phyloP scores from a whole-genome alignment of 2,113 vertebrate genomes.

The Cromileptes altivelis region DNA sequence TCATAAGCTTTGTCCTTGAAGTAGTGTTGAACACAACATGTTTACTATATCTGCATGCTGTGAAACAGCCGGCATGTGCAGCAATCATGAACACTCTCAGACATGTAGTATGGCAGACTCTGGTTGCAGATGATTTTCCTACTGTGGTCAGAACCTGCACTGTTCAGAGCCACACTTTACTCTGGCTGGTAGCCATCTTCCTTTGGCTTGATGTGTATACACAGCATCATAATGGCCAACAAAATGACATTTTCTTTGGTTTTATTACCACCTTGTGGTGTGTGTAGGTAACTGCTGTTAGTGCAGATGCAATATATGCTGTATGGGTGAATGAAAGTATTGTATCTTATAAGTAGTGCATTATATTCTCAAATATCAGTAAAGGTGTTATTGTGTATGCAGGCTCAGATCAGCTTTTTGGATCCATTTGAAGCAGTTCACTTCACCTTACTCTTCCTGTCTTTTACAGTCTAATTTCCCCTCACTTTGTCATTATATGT shows the following conservation, averaged over 20 bases:
- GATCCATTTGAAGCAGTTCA: too few relatives aligned
- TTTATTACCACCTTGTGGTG: slow-evolving; percentile 70
- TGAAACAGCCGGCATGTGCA: neutral
- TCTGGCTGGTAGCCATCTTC: slow-evolving; percentile 43
- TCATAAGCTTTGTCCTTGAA: neutral
- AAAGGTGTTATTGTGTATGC: neutral
- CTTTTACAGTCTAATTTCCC: neutral
- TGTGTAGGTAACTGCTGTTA: neutral
- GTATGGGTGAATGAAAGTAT: neutral
- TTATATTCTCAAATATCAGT: neutral
- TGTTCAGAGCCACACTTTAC: neutral
- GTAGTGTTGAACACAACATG: rapidly evolving
- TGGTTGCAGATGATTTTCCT: neutral
- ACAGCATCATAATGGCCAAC: neutral
- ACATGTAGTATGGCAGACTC: neutral
- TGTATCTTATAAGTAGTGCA: neutral
- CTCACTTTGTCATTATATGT: slow-evolving; percentile 4
- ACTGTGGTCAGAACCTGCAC: neutral
- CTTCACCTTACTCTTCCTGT: neutral
- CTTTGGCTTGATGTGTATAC: neutral
- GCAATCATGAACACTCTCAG: too few relatives aligned
- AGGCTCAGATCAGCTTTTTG: neutral
- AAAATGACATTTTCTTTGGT: slow-evolving; percentile 41
- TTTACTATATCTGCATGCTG: neutral
- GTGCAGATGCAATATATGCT: rapidly evolving